Evolutionary conservation across 1,140 invertebrate species (phyloP), one percentile per base, ranked within the genome.

Genomic region (Amphibalanus amphitrite): DNA sequence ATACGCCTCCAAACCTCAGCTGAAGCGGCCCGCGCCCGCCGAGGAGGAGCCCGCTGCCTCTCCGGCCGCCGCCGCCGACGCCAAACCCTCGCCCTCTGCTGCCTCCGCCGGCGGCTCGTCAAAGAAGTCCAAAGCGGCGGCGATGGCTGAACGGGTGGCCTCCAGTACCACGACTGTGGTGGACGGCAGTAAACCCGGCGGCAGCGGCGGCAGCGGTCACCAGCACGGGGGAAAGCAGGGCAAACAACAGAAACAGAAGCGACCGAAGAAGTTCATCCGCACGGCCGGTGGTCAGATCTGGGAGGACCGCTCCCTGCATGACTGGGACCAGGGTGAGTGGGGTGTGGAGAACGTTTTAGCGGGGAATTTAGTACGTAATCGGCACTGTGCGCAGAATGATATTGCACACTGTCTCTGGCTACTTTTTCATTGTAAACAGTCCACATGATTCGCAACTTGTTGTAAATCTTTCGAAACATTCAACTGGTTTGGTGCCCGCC

Each of bases 201-300:
- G 72, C 71, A 73, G n/a, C 78, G 79, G 80, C 69, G 17, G 72
- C 71, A 73, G 64, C 64, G 64, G 64, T 6, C 23, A 65, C 4
- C 23, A 23, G 23, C 64, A 65, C 6, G 26, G 6, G 4, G 64
- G 26, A 3, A 65, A 65, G 20, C 64, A 6, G 64, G 67, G 73
- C 76, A 64, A 73, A 76, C 68, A 79, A 80, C 69, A 85, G 74
- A 84, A 83, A 75, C 85, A 84, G 75, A 89, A 85, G 78, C 92
- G 88, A 79, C 85, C 86, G 70, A 90, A 89, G 75, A 86, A 89
- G 80, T 84, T 92, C 64, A 85, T 97, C 47, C 83, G 95, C 68
- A 91, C 89, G 75, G 95, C 95, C 10, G 96, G 95, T 59, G 94
- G 94, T 3, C 87, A 90, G 75, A 87, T 89, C 1, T 98, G 96